Conservation (phyloP, 64 coral and sea anemone genomes). For the Montipora foliosa region DNA sequence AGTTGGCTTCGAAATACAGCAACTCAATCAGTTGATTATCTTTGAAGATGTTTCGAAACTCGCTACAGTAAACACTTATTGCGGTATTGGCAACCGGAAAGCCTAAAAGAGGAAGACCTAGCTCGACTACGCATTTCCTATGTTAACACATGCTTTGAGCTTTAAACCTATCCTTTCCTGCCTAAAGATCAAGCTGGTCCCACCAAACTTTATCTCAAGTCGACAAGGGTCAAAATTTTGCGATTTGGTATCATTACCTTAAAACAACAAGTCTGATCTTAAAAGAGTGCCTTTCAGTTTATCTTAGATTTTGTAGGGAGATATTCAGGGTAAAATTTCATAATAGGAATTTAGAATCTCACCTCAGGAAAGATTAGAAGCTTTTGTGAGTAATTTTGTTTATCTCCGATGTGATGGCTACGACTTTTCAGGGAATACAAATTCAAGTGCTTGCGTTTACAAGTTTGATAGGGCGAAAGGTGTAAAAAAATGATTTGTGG, state of each 20-base stretch:
- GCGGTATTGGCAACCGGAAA: not conserved
- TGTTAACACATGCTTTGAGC: not conserved
- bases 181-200: not conserved
- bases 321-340: constrained; percentile 98
- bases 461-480: constrained; percentile 48
- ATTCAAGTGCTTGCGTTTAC: constrained; percentile 65
- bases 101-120: not conserved
- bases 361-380: constrained; percentile 75
- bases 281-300: constrained; percentile 57
- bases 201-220: not conserved
- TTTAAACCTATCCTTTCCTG: not conserved
- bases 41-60: not conserved
- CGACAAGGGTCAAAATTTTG: not conserved
- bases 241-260: constrained; percentile 48
- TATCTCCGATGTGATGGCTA: constrained; percentile 48
- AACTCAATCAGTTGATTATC: not conserved
- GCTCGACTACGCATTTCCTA: constrained; percentile 4
- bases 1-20: not conserved
- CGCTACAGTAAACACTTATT: constrained; percentile 19
- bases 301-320: constrained; percentile 84
- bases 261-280: constrained; percentile 43
- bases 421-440: constrained; percentile 28
- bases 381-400: constrained; percentile 75
- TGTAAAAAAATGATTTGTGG: constrained; percentile 39
- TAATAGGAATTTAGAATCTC: constrained; percentile 85